Evolutionary conservation across 1,140 invertebrate species (phyloP).

Genomic region (Platyscapa corneri): DNA sequence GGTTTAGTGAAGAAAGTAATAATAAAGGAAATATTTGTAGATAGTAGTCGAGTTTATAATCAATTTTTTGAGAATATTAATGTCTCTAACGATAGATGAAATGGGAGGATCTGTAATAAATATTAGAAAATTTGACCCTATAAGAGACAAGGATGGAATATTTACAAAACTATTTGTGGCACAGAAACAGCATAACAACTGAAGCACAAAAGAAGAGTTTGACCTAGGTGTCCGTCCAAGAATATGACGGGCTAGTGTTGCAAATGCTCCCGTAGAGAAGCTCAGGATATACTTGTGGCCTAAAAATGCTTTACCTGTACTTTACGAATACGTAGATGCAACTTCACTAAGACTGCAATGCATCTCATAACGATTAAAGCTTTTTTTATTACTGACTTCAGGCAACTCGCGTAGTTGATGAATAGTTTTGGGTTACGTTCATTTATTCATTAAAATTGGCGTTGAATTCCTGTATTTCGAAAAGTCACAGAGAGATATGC

Average conservation of each 20-base stretch:
- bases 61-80: neutral
- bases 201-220: conserved; percentile 60
- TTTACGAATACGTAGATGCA: neutral
- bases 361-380: neutral
- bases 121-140: neutral
- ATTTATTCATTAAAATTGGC: neutral
- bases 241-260: conserved; percentile 66
- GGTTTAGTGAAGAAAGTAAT: too few relatives aligned
- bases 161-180: conserved; percentile 72
- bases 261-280: conserved; percentile 66
- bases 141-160: conserved; percentile 64
- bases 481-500: too few relatives aligned
- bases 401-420: neutral
- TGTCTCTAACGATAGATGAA: neutral
- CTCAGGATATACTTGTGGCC: conserved; percentile 57
- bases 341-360: neutral
- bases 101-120: neutral
- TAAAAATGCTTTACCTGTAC: conserved; percentile 15
- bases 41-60: too few relatives aligned
- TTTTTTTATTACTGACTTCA: neutral
- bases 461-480: neutral
- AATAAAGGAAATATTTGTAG: too few relatives aligned
- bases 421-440: neutral
- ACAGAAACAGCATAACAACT: conserved; percentile 62
- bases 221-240: conserved; percentile 40